Conservation (phyloP, 1,140 invertebrate genomes). For the Drosophila burlai region DNA sequence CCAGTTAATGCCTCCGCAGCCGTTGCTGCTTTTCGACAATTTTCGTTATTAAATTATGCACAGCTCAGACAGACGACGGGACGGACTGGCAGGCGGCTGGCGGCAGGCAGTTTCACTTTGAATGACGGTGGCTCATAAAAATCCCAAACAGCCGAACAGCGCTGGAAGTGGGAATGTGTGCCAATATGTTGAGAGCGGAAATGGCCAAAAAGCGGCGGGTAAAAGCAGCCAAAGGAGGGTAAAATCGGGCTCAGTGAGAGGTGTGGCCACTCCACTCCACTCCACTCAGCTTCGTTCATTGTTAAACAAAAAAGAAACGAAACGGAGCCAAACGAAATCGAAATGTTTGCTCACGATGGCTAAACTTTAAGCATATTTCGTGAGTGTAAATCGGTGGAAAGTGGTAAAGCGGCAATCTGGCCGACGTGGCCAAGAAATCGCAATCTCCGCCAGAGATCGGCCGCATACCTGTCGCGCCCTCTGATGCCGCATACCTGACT, state of each 20-base stretch:
- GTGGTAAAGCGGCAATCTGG: conserved; percentile 58
- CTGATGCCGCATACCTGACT: conserved; percentile 35
- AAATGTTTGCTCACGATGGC: conserved; percentile 55
- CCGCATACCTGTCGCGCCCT: conserved; percentile 59
- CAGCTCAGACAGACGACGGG: conserved; percentile 31
- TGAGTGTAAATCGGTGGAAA: conserved; percentile 64
- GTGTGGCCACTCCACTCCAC: not conserved
- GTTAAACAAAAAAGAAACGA: conserved; percentile 48
- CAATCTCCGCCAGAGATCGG: conserved; percentile 56
- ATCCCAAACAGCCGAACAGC: conserved; percentile 38
- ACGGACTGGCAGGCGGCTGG: conserved; percentile 9
- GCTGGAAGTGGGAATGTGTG: conserved; percentile 73
- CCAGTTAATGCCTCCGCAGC: conserved; percentile 52
- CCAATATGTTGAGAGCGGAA: conserved; percentile 79
- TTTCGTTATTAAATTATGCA: conserved; percentile 61
- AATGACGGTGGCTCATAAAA: conserved; percentile 40
- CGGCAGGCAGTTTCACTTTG: conserved; percentile 51
- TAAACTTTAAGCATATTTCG: conserved; percentile 44
- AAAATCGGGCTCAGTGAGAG: conserved; percentile 15
- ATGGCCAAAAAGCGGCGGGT: conserved; percentile 64
- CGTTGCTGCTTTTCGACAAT: conserved; percentile 48
- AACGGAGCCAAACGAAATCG: conserved; percentile 65
- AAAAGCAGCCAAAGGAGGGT: conserved; percentile 39
- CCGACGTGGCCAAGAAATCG: conserved; percentile 72
- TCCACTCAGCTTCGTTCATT: conserved; percentile 33